Evolutionary conservation across 2,113 vertebrate genomes (phyloP), one percentile per base, ranked within the genome.

Genomic region (Rhea americana): DNA sequence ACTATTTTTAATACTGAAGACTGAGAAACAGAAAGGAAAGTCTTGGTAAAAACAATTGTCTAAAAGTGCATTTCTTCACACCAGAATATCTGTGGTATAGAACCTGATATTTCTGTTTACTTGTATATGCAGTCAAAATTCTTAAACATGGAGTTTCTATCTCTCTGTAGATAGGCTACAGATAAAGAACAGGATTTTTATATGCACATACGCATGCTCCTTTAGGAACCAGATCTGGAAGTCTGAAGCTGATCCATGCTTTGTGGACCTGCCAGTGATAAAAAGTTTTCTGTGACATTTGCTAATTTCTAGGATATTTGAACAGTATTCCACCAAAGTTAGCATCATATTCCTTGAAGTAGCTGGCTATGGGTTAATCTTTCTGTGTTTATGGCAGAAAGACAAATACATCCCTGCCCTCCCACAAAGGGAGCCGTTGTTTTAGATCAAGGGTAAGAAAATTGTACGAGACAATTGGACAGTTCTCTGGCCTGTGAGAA

Each of bases 391-490:
- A 8, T 65, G 51, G 39, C 56, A 75, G 47, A 82, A 87, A 21
- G 58, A 84, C 70, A 93, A 94, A 72, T 55, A 78, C 19, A 12
- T 13, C n/a, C 24, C 35, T 51, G 24, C 47, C 37, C 32, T 53
- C 25, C 35, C 70, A 28, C 11, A 37, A 72, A 84, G 39, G 35
- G 48, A 94, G 85, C 74, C 48, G n/a, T 82, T 0, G 0, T 47
- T 78, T 93, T 51, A 93, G 62, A 82, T 93, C 93, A 93, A 82
- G 70, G 48, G 65, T 80, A 24, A 14, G 71, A 86, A 84, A 90
- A 84, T 25, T 80, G 22, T 67, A 30, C 66, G 56, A 83, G 39
- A 37, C 3, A 1, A 21, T 74, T 50, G 80, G 72, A 79, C 30
- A 45, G 15, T 18, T 55, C 28, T 82, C 59, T 85, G 56, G 45